phyloP scores from a whole-genome alignment of 2,888 invertebrate genomes.

The Meliscaeva auricollis region DNA sequence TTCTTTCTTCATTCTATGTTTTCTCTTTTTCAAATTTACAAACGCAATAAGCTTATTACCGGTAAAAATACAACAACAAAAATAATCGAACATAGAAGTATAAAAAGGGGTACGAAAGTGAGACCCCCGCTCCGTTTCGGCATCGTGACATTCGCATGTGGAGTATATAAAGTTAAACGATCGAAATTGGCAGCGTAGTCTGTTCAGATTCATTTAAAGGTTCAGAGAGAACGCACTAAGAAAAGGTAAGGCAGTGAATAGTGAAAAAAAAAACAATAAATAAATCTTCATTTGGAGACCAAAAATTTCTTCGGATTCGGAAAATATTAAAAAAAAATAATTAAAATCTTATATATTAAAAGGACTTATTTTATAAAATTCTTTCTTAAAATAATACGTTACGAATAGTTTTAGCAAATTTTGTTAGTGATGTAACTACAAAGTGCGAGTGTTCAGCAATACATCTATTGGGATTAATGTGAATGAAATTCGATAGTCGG shows the following conservation, averaged over 20 bases:
- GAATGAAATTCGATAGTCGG: constrained; percentile 70
- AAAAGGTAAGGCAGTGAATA: constrained; percentile 63
- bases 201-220: constrained; percentile 80
- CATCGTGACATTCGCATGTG: constrained; percentile 59
- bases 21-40: constrained; percentile 42
- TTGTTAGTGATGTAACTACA: constrained; percentile 65
- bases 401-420: too few relatives aligned
- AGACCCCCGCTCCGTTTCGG: constrained; percentile 36
- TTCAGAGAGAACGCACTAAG: constrained; percentile 78
- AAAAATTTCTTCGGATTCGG: background rate
- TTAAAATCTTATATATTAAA: background rate
- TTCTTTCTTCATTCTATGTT: constrained; percentile 16
- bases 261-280: constrained; percentile 34
- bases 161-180: constrained; percentile 80
- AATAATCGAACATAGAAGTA: constrained; percentile 38
- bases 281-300: background rate
- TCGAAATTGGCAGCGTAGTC: constrained; percentile 78
- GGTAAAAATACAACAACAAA: constrained; percentile 11
- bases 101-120: constrained; percentile 40
- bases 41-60: constrained; percentile 3
- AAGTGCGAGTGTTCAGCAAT: constrained; percentile 51
- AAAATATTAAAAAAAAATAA: background rate
- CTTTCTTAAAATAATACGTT: too few relatives aligned
- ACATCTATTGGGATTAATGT: constrained; percentile 34
- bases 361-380: background rate